Percentiles rank a stretch among this genome's conserved stretches.
These are phyloP conservation scores for Rapana venosa DNA, from an alignment of 2,888 invertebrate species.

Conservation along the genomic window DNA sequence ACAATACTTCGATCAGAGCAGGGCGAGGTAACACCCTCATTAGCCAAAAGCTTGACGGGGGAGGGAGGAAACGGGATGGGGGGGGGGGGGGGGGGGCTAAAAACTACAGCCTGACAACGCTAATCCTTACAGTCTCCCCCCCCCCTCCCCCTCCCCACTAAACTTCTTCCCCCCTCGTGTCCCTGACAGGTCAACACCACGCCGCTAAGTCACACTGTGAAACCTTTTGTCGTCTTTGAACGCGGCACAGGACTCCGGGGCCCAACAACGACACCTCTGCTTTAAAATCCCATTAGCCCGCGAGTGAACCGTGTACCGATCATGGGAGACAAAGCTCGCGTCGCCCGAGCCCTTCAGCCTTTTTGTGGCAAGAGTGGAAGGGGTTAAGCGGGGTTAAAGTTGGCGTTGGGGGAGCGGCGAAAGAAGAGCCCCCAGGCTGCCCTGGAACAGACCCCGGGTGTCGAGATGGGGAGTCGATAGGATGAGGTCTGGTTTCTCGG, in stretches of 20 bases:
- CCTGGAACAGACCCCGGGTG: background rate
- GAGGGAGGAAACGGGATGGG: background rate
- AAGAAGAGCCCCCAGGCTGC: background rate
- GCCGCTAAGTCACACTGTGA: background rate
- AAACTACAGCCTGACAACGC: background rate
- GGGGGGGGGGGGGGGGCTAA: background rate
- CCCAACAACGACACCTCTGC: background rate
- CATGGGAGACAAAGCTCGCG: background rate
- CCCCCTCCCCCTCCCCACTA: no score
- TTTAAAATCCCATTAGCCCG: constrained; percentile 10
- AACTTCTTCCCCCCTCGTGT: background rate
- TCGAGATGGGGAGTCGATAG: constrained; percentile 26
- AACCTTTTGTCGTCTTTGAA: background rate
- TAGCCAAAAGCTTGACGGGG: background rate
- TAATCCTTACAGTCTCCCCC: background rate
- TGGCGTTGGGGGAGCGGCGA: background rate
- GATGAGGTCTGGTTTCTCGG: constrained; percentile 14
- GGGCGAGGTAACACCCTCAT: constrained; percentile 12
- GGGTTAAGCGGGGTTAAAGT: constrained; percentile 34
- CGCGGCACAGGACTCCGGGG: background rate
- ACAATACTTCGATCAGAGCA: background rate
- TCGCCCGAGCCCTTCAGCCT: background rate
- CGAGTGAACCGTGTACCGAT: background rate
- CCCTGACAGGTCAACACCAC: background rate
- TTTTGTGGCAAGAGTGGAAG: background rate